Base-by-base conservation (phyloP, 2,113 vertebrate species). In the Perca schrenkii region DNA sequence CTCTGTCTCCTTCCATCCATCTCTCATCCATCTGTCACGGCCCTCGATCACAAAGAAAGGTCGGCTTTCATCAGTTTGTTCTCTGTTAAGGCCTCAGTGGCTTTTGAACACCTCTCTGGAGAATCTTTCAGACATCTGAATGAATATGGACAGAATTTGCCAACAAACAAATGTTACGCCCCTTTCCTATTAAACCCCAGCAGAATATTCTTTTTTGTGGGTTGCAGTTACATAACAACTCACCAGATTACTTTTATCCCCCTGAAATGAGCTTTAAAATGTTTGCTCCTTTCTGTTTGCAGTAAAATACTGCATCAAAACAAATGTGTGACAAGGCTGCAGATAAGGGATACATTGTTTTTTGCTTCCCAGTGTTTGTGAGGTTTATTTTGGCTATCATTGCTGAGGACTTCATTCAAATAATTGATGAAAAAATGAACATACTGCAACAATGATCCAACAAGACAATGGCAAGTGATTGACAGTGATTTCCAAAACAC, bases 61-160 rank as follows among this genome's bases (percentile, higher is more conserved):
- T 71, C 31, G 17, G 1, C 77, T 90, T 88, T 91, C 86, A 81
- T 79, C 56, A 2, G 28, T 50, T 57, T 72, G 73, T 71, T 79
- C 74, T 74, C 57, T 10, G 17, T 66, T 86, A n/a, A 43, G 63
- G 67, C 77, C 66, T 79, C 43, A 2, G 58, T 1, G 19, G 58
- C 72, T 61, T 63, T 79, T 73, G 40, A 78, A 49, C 16, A 52
- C 73, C 46, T 66, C 63, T 72, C 50, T 40, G 16, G 56, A 63
- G 54, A 57, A 49, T 0, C 19, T 72, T 64, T 71, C 1, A 22
- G n/a, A 69, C 61, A 84, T 58, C 74, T 74, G 76, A 56, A 14
- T 6, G 0, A 52, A 34, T 28, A 34, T 6, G 25, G 15, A 46
- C 3, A 14, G 13, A 53, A 54, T n/a, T 43, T 61, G 71, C 34